phyloP scores from a whole-genome alignment of 2,888 invertebrate genomes.

The Elmis aenea region DNA sequence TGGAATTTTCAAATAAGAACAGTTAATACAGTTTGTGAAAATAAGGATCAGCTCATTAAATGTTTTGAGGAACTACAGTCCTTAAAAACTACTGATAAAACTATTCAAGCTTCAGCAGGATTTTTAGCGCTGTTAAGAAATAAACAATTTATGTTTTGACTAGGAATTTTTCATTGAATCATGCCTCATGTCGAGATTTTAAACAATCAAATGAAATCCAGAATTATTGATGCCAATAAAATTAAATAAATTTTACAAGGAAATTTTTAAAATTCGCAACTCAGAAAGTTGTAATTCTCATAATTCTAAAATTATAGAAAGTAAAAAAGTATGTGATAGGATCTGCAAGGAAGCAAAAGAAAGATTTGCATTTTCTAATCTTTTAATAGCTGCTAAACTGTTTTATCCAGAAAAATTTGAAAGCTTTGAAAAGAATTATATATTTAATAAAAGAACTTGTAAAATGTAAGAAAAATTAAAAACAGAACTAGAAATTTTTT shows the following conservation, averaged over 20 bases:
- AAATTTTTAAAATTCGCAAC: slow-evolving; percentile 2
- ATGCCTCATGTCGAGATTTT: too few relatives aligned
- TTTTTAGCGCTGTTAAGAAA: too few relatives aligned
- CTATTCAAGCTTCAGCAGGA: too few relatives aligned
- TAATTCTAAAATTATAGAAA: neutral
- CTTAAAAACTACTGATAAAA: too few relatives aligned
- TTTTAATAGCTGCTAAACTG: slow-evolving; percentile 2
- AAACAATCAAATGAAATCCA: slow-evolving; percentile 5
- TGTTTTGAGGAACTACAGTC: too few relatives aligned
- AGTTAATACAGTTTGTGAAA: too few relatives aligned
- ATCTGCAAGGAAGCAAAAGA: slow-evolving; percentile 2
- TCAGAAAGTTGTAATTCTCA: neutral
- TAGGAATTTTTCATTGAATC: too few relatives aligned
- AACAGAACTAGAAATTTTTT: slow-evolving; percentile 4
- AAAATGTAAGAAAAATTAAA: slow-evolving; percentile 2
- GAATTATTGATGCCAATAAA: slow-evolving; percentile 5
- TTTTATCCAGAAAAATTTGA: slow-evolving; percentile 5
- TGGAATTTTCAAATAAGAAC: too few relatives aligned
- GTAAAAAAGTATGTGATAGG: slow-evolving; percentile 6
- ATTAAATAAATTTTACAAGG: slow-evolving; percentile 2
- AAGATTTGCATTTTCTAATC: slow-evolving; percentile 4
- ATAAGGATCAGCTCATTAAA: too few relatives aligned
- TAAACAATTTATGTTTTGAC: too few relatives aligned
- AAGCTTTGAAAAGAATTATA: slow-evolving; percentile 1
- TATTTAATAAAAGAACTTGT: neutral